Conservation (phyloP, 2,888 invertebrate species). For the Ceriagrion tenellum region DNA sequence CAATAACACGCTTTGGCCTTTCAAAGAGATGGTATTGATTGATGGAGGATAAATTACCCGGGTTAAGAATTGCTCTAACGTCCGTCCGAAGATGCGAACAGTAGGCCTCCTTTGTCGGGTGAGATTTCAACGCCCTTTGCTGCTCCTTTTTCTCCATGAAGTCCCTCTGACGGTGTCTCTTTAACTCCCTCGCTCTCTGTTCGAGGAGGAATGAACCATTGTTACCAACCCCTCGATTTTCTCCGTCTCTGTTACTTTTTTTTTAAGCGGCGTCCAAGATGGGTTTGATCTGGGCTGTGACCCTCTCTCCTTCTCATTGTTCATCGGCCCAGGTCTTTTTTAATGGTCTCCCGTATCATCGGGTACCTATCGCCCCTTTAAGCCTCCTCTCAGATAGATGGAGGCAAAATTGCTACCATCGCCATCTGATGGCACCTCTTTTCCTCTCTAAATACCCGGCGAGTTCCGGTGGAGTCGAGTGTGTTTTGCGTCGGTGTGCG, state of each 20-base stretch:
- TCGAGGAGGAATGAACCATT: not conserved
- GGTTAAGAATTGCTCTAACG: not conserved
- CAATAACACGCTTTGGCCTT: not conserved
- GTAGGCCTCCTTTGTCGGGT: not conserved
- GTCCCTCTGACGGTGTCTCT: not conserved
- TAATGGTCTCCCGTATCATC: not conserved
- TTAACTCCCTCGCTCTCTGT: slow-evolving; percentile 9
- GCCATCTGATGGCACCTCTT: not conserved
- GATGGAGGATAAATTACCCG: not conserved
- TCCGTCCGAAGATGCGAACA: not conserved
- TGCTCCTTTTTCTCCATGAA: not conserved
- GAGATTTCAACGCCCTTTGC: not conserved
- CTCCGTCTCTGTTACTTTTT: not conserved
- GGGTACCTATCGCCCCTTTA: slow-evolving; percentile 12
- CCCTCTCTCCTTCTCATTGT: not conserved
- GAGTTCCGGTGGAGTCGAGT: not conserved
- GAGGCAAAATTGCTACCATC: slow-evolving; percentile 18
- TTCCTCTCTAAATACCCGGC: slow-evolving; percentile 14
- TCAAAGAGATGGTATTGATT: not conserved
- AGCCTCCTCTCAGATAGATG: not conserved
- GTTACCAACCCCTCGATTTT: not conserved
- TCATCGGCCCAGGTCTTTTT: not conserved
- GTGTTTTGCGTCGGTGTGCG: not conserved
- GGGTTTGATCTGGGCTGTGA: not conserved
- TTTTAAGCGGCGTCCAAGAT: not conserved